Evolutionary conservation across 2,888 invertebrate genomes (phyloP).

Genomic region (Sclerodermus sp.): DNA sequence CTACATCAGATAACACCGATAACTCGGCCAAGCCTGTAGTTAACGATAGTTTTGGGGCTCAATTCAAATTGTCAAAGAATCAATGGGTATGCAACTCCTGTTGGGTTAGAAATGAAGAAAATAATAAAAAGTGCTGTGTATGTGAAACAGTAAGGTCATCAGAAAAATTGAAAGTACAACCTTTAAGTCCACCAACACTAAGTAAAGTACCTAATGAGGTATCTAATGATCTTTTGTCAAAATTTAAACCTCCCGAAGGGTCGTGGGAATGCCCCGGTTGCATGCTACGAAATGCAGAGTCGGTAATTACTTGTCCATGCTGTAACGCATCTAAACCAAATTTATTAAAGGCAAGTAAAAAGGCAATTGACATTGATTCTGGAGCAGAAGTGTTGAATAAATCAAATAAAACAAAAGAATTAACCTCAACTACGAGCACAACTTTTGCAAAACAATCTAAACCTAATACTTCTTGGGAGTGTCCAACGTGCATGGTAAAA

Average conservation of each 20-base stretch:
- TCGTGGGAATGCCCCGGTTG: conserved; percentile 68
- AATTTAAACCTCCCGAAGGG: conserved; percentile 46
- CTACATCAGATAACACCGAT: conserved; percentile 8
- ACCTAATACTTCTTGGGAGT: conserved; percentile 67
- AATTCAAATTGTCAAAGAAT: conserved; percentile 33
- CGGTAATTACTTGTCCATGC: conserved; percentile 32
- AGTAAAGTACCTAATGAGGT: neutral
- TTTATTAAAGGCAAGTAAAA: conserved; percentile 5
- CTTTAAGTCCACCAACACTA: conserved; percentile 7
- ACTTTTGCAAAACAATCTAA: conserved; percentile 44
- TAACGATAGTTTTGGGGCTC: conserved; percentile 30
- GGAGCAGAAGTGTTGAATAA: conserved; percentile 1
- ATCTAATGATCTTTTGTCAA: conserved; percentile 20
- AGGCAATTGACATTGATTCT: neutral
- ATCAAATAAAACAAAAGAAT: conserved; percentile 11
- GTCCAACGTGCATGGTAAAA: conserved; percentile 65
- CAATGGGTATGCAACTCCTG: conserved; percentile 66
- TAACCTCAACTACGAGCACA: too few relatives aligned
- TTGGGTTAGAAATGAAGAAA: conserved; percentile 60
- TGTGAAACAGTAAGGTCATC: conserved; percentile 60
- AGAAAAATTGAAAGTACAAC: conserved; percentile 12
- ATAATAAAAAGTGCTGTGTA: conserved; percentile 59
- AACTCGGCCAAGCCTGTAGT: conserved; percentile 13
- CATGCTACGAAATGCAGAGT: conserved; percentile 61
- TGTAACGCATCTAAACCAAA: conserved; percentile 51